Evolutionary conservation across 92 coral and sea anemone species (phyloP).

Genomic region (Porites cylindrica): DNA sequence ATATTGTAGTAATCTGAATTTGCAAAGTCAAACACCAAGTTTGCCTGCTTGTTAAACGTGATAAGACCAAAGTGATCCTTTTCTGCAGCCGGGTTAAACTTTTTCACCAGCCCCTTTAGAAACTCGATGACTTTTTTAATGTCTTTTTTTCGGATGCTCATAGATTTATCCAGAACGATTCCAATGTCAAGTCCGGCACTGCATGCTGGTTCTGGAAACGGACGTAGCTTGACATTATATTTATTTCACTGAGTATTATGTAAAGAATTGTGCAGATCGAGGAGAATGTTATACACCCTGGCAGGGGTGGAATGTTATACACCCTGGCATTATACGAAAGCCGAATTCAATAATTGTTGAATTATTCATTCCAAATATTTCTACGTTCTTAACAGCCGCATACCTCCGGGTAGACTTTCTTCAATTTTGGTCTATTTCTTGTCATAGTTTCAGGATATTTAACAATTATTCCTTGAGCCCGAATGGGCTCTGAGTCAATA

Average conservation of each 20-base stretch:
- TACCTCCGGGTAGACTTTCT: too few species aligned
- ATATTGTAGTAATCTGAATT: not conserved
- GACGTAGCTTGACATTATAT: not conserved
- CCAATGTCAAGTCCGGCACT: slow-evolving; percentile 9
- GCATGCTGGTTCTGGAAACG: not conserved
- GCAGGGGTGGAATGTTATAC: too few species aligned
- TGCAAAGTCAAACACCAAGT: not conserved
- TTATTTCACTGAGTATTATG: too few species aligned
- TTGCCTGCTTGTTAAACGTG: slow-evolving; percentile 11
- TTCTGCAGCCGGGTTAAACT: slow-evolving; percentile 2
- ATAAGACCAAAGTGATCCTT: slow-evolving; percentile 9
- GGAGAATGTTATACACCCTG: not conserved
- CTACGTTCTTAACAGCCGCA: too few species aligned
- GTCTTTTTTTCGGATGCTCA: not conserved
- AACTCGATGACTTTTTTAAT: not conserved
- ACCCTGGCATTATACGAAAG: too few species aligned
- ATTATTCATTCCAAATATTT: too few species aligned
- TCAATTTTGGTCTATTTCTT: too few species aligned
- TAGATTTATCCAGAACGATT: slow-evolving; percentile 8
- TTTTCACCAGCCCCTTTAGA: not conserved
- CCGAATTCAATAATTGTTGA: too few species aligned
- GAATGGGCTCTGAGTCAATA: too few species aligned
- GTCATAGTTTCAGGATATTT: too few species aligned
- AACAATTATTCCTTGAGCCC: too few species aligned
- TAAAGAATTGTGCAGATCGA: too few species aligned